phyloP scores from a whole-genome alignment of 2,797 vertebrate species.

The Sebastes diploproa region DNA sequence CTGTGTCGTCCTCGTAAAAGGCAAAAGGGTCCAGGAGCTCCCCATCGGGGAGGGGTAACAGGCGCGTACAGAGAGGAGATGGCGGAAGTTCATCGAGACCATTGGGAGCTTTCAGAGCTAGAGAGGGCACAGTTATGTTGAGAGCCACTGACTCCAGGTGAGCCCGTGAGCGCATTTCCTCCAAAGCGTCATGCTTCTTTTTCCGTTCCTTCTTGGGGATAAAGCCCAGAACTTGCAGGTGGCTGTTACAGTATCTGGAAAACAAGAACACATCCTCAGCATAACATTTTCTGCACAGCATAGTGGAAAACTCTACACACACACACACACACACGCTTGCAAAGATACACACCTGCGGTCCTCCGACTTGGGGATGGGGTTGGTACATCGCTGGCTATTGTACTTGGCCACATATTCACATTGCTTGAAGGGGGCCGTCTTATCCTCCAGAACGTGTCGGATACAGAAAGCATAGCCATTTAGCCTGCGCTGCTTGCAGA shows the following conservation, averaged over 20 bases:
- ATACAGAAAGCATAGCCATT: slow-evolving; percentile 99
- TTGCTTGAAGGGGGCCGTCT: slow-evolving; percentile 99
- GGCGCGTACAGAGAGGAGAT: slow-evolving; percentile 91
- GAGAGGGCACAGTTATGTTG: slow-evolving; percentile 94
- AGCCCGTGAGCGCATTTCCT: slow-evolving; percentile 91
- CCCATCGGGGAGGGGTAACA: slow-evolving; percentile 89
- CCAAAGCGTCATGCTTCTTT: slow-evolving; percentile 97
- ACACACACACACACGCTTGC: not conserved
- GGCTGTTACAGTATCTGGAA: slow-evolving; percentile 98
- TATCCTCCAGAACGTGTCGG: slow-evolving; percentile 99
- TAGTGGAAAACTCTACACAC: not conserved
- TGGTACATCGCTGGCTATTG: slow-evolving; percentile 99
- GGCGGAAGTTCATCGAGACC: slow-evolving; percentile 94
- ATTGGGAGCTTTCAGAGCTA: slow-evolving; percentile 94
- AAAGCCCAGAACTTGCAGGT: slow-evolving; percentile 98
- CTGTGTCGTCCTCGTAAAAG: slow-evolving; percentile 91
- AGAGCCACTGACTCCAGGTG: slow-evolving; percentile 97
- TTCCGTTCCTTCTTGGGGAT: slow-evolving; percentile 99
- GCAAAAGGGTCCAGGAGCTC: slow-evolving; percentile 96
- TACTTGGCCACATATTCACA: slow-evolving; percentile 99
- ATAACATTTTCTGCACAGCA: not conserved
- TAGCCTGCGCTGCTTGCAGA: slow-evolving; percentile 99
- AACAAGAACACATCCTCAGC: slow-evolving; percentile 26
- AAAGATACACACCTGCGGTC: slow-evolving; percentile 90
- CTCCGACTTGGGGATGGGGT: slow-evolving; percentile 99